phyloP scores from a whole-genome alignment of 2,113 vertebrate species.

The Narcine bancroftii region DNA sequence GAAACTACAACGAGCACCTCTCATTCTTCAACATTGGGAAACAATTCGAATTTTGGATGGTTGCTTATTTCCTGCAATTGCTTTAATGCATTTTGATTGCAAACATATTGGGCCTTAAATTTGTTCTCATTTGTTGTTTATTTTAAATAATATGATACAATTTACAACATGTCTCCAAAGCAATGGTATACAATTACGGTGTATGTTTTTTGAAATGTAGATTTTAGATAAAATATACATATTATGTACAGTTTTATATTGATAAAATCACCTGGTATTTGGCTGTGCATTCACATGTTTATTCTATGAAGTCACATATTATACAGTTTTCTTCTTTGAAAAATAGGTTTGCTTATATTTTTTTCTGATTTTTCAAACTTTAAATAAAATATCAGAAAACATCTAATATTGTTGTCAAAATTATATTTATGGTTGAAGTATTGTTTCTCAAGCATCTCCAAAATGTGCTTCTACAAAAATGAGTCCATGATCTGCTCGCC shows the following conservation, averaged over 20 bases:
- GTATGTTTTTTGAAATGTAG: background rate
- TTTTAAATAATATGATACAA: constrained; percentile 12
- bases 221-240: constrained; percentile 6
- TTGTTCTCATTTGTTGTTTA: background rate
- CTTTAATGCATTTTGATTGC: constrained; percentile 10
- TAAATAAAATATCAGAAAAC: background rate
- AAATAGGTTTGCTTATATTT: background rate
- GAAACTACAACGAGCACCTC: background rate
- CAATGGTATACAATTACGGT: background rate
- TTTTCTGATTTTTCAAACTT: constrained; percentile 23
- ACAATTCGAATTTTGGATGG: background rate
- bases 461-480: background rate
- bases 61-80: background rate
- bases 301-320: constrained; percentile 11
- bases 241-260: constrained; percentile 21
- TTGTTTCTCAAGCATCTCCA: background rate
- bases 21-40: background rate
- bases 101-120: background rate
- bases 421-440: background rate
- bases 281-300: background rate
- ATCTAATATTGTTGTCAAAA: background rate
- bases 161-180: background rate
- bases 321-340: background rate
- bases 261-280: background rate
- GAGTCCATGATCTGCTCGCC: background rate